Evolutionary conservation across 2,797 vertebrate genomes (phyloP), one percentile per base, ranked within the genome.

Genomic region (Sphenopsis melanotis): DNA sequence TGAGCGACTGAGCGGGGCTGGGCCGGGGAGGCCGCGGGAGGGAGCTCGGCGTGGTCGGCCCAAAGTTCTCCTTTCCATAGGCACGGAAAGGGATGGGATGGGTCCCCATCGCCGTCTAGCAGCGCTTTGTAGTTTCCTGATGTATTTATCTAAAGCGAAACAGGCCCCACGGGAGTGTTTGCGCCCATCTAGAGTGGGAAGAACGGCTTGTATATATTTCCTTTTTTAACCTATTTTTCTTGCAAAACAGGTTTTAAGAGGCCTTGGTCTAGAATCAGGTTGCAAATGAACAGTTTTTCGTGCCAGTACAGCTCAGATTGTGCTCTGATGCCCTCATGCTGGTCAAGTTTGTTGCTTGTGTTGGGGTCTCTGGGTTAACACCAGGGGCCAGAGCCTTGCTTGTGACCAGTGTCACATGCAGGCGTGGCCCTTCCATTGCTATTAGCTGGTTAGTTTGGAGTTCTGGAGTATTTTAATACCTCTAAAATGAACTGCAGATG

Each of bases 1-100:
- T 6, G 72, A 18, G 49, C 8, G 46, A 9, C 24, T 30, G 81
- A 29, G 70, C 21, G 6, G 39, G 39, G 49, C 52, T 1, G 17
- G 76, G 55, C 36, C 8, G 39, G 1, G 20, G 12, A 32, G 21
- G 32, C 20, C 17, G 37, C 14, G 41, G 50, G 13, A 4, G 3
- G 29, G 12, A 27, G 22, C 36, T 46, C 12, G 24, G 34, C 30
- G 1, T 12, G 39, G 11, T 3, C 5, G 0, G 15, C 18, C 7
- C 4, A 1, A 7, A 52, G 3, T 3, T 3, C 1, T 12, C 5
- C 1, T 12, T 23, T 24, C 1, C 3, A 1, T 2, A 2, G 13
- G 37, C 10, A 3, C 6, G 21, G 3, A 0, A 23, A 7, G 37
- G 22, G 21, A 12, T 44, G 26, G 47, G 15, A 6, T 11, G 3